Evolutionary conservation across 2,888 invertebrate genomes (phyloP).

Genomic region (Heliconius charithonia): DNA sequence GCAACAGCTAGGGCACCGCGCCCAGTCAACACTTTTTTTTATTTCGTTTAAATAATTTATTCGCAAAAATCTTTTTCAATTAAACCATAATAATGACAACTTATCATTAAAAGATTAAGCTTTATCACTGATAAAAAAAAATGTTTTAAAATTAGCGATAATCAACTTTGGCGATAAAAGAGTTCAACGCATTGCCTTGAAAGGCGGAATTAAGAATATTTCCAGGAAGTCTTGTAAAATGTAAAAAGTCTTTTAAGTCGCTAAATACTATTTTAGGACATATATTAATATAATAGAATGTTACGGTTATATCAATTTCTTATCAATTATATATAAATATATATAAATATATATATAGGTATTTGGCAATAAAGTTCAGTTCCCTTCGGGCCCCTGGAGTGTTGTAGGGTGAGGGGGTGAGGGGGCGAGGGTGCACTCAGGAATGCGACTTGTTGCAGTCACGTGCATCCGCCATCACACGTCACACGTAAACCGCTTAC

Average conservation of each 20-base stretch:
- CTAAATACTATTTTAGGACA: background rate
- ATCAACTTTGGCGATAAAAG: constrained; percentile 39
- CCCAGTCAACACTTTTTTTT: constrained; percentile 57
- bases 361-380: constrained; percentile 40
- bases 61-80: background rate
- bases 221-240: constrained; percentile 36
- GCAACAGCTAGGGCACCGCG: constrained; percentile 74
- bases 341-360: no score
- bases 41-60: background rate
- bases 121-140: constrained; percentile 38
- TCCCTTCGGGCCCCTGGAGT: constrained; percentile 54
- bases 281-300: background rate
- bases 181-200: constrained; percentile 47
- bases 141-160: constrained; percentile 28
- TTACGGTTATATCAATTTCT: background rate
- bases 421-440: constrained; percentile 53
- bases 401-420: constrained; percentile 45
- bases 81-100: background rate
- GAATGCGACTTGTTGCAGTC: constrained; percentile 76
- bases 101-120: constrained; percentile 1
- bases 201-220: constrained; percentile 43
- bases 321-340: constrained; percentile 9
- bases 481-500: constrained; percentile 44
- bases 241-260: background rate
- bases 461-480: constrained; percentile 59